Conservation (phyloP, 2,888 invertebrate genomes). For the Lamellibrachia columna region DNA sequence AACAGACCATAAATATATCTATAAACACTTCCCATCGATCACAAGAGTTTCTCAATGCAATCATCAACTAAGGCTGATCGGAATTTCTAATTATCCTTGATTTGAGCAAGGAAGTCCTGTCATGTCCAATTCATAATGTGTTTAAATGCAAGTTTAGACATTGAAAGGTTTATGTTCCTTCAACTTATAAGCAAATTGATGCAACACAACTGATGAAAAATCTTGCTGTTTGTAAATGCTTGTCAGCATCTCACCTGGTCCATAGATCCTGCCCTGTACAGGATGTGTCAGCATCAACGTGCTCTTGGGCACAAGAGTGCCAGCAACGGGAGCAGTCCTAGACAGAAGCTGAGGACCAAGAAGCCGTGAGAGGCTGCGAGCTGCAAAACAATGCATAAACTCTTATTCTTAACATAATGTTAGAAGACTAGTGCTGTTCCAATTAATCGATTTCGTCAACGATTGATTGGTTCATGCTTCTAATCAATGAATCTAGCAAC, state of each 20-base stretch:
- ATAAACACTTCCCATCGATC: no score
- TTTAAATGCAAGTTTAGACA: no score
- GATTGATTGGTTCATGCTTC: no score
- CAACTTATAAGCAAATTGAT: not conserved
- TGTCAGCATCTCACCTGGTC: slow-evolving; percentile 34
- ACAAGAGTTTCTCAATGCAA: no score
- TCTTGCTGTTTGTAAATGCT: no score
- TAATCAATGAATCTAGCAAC: no score
- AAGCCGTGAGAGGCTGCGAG: not conserved
- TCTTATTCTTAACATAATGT: not conserved
- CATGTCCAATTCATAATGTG: not conserved
- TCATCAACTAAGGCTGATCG: no score
- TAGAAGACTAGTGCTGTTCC: no score
- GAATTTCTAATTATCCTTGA: not conserved
- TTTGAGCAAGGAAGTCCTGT: not conserved
- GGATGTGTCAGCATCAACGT: slow-evolving; percentile 34
- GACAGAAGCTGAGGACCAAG: not conserved
- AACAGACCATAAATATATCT: not conserved
- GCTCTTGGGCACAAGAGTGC: slow-evolving; percentile 32
- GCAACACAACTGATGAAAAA: no score
- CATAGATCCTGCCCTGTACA: slow-evolving; percentile 34
- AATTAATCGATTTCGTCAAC: no score
- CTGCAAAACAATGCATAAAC: not conserved
- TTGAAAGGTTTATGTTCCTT: not conserved
- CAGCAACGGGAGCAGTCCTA: not conserved